Evolutionary conservation across 2,888 invertebrate genomes (phyloP).

Genomic region (Agriopis marginaria): DNA sequence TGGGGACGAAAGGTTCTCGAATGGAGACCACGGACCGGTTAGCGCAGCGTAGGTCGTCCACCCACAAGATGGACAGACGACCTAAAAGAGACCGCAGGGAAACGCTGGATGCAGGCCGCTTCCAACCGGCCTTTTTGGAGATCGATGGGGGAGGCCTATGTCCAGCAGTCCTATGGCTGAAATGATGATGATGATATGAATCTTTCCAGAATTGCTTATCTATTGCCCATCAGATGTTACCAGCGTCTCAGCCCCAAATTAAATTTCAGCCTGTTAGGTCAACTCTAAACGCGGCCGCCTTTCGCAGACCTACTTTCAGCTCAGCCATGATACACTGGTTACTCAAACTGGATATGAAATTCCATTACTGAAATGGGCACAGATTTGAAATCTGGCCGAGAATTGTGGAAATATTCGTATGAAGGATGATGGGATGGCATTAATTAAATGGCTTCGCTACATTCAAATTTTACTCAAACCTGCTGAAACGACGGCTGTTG

Average conservation of each 20-base stretch:
- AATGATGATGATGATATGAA: too few species aligned
- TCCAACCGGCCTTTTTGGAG: too few species aligned
- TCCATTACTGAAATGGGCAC: conserved; percentile 35
- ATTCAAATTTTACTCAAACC: background rate
- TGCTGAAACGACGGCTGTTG: background rate
- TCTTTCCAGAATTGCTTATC: conserved; percentile 2
- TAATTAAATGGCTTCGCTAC: conserved; percentile 13
- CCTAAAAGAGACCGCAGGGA: too few species aligned
- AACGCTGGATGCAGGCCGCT: too few species aligned
- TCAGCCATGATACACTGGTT: background rate
- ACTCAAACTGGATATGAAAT: conserved; percentile 14
- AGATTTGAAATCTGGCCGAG: conserved; percentile 39
- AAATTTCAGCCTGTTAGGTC: conserved; percentile 12
- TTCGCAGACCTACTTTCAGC: conserved; percentile 12
- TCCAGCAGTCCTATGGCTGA: too few species aligned
- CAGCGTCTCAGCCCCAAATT: conserved; percentile 38
- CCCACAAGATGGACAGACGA: too few species aligned
- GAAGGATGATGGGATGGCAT: conserved; percentile 1
- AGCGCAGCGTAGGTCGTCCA: too few species aligned
- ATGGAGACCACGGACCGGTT: too few species aligned
- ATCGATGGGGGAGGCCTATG: too few species aligned
- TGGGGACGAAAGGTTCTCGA: too few species aligned
- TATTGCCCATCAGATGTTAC: conserved; percentile 29
- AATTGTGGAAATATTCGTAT: background rate
- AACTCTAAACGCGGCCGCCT: conserved; percentile 9